phyloP scores from a whole-genome alignment of 2,113 vertebrate genomes.

The Cyprinodon brontotheroides region DNA sequence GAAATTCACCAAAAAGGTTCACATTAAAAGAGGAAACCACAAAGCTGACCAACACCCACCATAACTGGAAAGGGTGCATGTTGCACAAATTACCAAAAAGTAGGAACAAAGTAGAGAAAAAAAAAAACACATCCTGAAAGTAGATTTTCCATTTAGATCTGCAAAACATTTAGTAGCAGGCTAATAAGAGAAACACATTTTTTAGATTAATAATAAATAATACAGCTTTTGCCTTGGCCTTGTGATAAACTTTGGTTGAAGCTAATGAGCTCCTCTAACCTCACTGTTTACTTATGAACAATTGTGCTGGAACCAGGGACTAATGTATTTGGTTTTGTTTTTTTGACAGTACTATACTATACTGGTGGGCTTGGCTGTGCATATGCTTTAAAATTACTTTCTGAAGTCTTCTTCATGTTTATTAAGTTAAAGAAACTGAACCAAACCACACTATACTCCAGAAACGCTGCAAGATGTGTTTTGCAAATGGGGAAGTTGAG shows the following conservation, averaged over 20 bases:
- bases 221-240: too few relatives aligned
- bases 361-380: neutral
- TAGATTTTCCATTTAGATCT: neutral
- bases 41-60: neutral
- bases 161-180: neutral
- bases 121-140: neutral
- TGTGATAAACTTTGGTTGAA: neutral
- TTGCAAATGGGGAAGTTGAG: neutral
- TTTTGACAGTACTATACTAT: neutral
- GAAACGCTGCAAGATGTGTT: neutral
- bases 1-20: slow-evolving; percentile 1
- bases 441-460: neutral
- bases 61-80: neutral
- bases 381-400: neutral
- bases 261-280: neutral
- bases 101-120: neutral
- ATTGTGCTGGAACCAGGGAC: neutral
- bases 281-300: neutral
- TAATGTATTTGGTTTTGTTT: neutral
- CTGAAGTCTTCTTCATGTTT: neutral
- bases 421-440: neutral
- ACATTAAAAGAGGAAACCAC: neutral
- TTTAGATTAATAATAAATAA: too few relatives aligned
- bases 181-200: too few relatives aligned
- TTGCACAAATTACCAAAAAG: neutral